Conservation (phyloP, 2,888 invertebrate species). For the Colostygia pectinataria region DNA sequence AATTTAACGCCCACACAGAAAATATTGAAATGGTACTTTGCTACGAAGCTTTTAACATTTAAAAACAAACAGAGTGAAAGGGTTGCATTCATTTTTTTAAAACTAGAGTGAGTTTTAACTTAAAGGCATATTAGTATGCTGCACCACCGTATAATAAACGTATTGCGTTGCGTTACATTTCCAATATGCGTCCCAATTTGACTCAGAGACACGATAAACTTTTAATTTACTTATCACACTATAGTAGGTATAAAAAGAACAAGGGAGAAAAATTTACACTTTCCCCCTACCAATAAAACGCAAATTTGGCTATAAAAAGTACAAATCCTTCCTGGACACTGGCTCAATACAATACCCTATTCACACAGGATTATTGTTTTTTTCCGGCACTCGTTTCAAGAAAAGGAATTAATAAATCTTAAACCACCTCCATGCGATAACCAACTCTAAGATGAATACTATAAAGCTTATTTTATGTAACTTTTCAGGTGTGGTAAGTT, state of each 20-base stretch:
- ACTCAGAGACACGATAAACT: too few species aligned
- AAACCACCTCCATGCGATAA: constrained; percentile 39
- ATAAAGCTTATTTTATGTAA: constrained; percentile 44
- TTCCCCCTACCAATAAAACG: constrained; percentile 78
- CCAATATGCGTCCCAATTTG: constrained; percentile 12
- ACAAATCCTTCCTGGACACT: constrained; percentile 81
- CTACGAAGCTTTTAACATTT: too few species aligned
- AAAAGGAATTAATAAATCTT: constrained; percentile 74
- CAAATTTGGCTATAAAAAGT: constrained; percentile 82
- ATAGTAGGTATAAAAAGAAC: constrained; percentile 53
- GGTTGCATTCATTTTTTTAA: too few species aligned
- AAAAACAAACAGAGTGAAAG: too few species aligned
- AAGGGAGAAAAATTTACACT: constrained; percentile 69
- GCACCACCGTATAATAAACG: too few species aligned
- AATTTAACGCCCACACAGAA: constrained; percentile 34
- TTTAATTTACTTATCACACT: constrained; percentile 40
- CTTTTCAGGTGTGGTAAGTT: constrained; percentile 56
- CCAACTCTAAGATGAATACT: constrained; percentile 46
- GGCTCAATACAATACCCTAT: constrained; percentile 79
- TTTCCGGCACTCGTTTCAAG: constrained; percentile 78
- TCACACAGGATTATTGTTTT: constrained; percentile 80
- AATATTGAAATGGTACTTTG: background rate
- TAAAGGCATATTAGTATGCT: too few species aligned
- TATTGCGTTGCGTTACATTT: too few species aligned
- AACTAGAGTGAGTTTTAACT: too few species aligned